phyloP scores from a whole-genome alignment of 2,888 invertebrate species.

The Lagria hirta region DNA sequence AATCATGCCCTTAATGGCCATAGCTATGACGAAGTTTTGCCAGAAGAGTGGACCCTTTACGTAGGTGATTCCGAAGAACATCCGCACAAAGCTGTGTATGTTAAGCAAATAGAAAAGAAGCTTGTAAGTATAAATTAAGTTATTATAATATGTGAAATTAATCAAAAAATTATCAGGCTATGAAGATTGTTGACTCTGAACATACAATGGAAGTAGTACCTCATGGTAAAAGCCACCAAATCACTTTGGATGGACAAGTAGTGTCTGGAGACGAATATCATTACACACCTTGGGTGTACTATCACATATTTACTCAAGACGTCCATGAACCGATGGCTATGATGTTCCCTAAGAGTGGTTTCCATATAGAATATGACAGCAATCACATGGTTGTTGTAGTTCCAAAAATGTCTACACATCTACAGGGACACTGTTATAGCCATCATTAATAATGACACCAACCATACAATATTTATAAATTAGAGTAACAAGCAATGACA shows the following conservation, averaged over 20 bases:
- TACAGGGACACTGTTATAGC: constrained; percentile 8
- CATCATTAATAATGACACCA: too few species aligned
- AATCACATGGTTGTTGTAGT: constrained; percentile 31
- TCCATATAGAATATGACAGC: constrained; percentile 37
- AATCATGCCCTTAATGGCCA: constrained; percentile 35
- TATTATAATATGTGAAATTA: neutral
- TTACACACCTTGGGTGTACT: constrained; percentile 35
- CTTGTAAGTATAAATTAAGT: constrained; percentile 29
- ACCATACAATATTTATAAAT: too few species aligned
- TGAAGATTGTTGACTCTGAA: constrained; percentile 34
- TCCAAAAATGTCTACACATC: constrained; percentile 24
- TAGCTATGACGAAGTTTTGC: constrained; percentile 31
- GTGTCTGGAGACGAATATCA: constrained; percentile 19
- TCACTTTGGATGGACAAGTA: constrained; percentile 30
- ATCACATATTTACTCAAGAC: constrained; percentile 31
- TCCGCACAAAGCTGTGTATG: constrained; percentile 44
- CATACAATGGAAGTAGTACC: constrained; percentile 40
- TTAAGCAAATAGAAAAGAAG: constrained; percentile 39
- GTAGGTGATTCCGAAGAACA: constrained; percentile 41
- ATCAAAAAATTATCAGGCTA: constrained; percentile 34
- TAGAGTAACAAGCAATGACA: too few species aligned
- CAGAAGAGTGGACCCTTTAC: constrained; percentile 47
- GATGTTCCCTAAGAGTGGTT: constrained; percentile 31
- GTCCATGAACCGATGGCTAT: constrained; percentile 28
- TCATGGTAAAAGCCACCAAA: constrained; percentile 31